A percentile compares a stretch with the other conserved stretches of the same genome.
phyloP scores from a whole-genome alignment of 2,113 vertebrate species.

The Dolichallabes microphthalmus region DNA sequence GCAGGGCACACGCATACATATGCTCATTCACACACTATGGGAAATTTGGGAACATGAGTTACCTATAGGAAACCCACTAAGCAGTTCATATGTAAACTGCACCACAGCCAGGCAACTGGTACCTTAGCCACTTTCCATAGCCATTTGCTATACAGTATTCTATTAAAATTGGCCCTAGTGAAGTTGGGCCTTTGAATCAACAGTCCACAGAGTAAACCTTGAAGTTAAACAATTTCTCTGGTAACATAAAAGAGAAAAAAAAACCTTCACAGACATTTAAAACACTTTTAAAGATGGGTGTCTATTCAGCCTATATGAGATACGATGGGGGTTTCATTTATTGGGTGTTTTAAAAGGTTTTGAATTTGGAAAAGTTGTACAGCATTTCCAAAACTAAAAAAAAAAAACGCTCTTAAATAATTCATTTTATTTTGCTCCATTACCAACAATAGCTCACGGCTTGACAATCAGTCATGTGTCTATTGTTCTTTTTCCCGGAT shows the following conservation, averaged over 20 bases:
- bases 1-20: too few relatives aligned
- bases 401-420: neutral
- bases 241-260: neutral
- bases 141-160: neutral
- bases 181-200: neutral
- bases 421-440: constrained; percentile 2
- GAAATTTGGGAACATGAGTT: too few relatives aligned
- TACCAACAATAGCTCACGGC: neutral
- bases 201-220: neutral
- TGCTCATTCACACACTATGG: too few relatives aligned
- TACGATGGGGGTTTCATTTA: neutral
- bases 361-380: neutral
- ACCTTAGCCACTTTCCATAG: neutral
- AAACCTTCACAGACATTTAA: neutral
- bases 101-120: neutral
- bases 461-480: constrained; percentile 9
- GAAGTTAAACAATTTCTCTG: neutral
- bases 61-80: too few relatives aligned
- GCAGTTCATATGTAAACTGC: neutral
- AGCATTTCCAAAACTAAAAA: neutral
- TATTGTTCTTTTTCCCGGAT: neutral
- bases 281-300: neutral
- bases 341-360: neutral
- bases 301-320: neutral
- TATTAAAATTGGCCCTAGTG: neutral